phyloP scores from a whole-genome alignment of 2,113 vertebrate species.

The Pedetes capensis region DNA sequence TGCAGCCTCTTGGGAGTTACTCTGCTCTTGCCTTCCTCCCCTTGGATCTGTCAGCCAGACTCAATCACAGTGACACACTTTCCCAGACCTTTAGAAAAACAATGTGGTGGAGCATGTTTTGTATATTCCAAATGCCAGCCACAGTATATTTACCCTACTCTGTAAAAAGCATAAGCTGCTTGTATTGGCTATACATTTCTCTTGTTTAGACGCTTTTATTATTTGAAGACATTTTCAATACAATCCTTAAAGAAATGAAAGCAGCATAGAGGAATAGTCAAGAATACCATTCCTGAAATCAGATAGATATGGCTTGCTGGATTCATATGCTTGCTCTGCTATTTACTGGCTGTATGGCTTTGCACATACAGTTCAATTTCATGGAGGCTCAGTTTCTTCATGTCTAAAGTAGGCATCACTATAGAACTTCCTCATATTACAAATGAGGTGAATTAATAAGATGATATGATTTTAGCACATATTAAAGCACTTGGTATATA shows the following conservation, averaged over 20 bases:
- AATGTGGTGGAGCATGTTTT: not conserved
- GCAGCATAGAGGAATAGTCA: not conserved
- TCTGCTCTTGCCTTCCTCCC: not conserved
- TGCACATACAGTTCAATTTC: not conserved
- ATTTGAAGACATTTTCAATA: not conserved
- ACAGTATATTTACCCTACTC: not conserved
- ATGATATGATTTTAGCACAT: not conserved
- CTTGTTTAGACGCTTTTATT: not conserved
- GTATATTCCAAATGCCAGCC: not conserved
- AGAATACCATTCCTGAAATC: not conserved
- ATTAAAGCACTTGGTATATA: not conserved
- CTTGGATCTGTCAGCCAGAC: not conserved
- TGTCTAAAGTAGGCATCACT: not conserved
- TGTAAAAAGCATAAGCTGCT: not conserved
- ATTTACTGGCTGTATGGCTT: not conserved
- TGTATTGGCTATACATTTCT: not conserved
- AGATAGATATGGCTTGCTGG: not conserved
- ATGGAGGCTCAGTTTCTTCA: not conserved
- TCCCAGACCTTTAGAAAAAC: not conserved
- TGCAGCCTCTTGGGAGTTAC: not conserved
- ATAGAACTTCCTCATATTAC: not conserved
- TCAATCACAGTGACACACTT: not conserved
- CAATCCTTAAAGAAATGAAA: not conserved
- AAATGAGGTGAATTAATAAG: not conserved
- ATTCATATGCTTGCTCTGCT: not conserved